phyloP scores from a whole-genome alignment of 2,888 invertebrate species.

The Adineta ricciae region DNA sequence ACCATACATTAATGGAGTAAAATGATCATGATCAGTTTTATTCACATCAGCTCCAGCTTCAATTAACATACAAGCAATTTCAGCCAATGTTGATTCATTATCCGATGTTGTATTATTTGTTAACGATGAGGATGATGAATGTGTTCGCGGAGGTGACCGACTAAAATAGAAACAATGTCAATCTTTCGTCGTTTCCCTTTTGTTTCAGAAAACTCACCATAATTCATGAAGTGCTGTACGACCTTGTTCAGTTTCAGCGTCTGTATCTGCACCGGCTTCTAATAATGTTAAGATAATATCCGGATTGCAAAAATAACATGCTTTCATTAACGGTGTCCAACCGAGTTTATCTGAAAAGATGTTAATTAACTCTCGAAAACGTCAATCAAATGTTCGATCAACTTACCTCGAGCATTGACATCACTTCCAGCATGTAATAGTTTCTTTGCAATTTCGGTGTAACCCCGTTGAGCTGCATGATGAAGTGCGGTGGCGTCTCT shows the following conservation, averaged over 20 bases:
- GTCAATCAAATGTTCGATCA: not conserved
- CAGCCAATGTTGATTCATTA: conserved; percentile 26
- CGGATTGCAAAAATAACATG: conserved; percentile 48
- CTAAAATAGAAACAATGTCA: not conserved
- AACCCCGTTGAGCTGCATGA: conserved; percentile 34
- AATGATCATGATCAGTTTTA: conserved; percentile 22
- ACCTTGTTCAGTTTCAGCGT: conserved; percentile 22
- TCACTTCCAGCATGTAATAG: conserved; percentile 29
- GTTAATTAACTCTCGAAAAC: not conserved
- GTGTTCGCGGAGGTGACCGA: not conserved
- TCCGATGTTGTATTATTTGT: conserved; percentile 7
- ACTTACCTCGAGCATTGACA: conserved; percentile 27
- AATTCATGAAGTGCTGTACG: conserved; percentile 33
- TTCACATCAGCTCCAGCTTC: conserved; percentile 31
- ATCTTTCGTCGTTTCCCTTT: not conserved
- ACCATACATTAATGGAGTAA: conserved; percentile 11
- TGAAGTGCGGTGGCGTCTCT: conserved; percentile 31
- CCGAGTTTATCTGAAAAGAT: conserved; percentile 42
- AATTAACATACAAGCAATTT: conserved; percentile 27
- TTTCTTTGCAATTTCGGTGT: conserved; percentile 26
- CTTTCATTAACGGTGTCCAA: conserved; percentile 49
- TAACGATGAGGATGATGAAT: not conserved
- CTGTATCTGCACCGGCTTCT: conserved; percentile 41
- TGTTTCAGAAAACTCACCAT: not conserved
- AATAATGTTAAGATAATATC: conserved; percentile 43